Evolutionary conservation across 1,140 invertebrate genomes (phyloP).

Genomic region (Goniozus legneri): DNA sequence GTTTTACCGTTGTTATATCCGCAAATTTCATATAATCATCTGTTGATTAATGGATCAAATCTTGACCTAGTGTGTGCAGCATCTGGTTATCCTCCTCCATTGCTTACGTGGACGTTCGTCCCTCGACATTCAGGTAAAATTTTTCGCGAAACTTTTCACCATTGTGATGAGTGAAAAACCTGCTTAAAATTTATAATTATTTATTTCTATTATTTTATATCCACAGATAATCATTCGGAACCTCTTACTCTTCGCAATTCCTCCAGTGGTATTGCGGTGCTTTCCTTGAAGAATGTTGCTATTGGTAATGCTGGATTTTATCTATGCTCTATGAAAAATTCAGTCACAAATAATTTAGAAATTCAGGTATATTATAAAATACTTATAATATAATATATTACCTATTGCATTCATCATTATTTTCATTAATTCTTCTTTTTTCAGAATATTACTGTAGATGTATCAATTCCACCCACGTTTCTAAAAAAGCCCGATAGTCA

Average conservation of each 20-base stretch:
- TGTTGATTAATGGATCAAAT: constrained; percentile 41
- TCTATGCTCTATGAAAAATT: constrained; percentile 54
- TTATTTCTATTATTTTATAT: constrained; percentile 1
- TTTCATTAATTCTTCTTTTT: constrained; percentile 11
- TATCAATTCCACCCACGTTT: constrained; percentile 61
- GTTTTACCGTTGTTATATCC: constrained; percentile 33
- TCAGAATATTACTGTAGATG: constrained; percentile 53
- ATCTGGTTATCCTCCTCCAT: constrained; percentile 55
- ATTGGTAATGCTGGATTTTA: constrained; percentile 58
- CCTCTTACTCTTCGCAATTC: constrained; percentile 44
- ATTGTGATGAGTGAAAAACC: not conserved
- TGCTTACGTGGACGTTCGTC: constrained; percentile 57
- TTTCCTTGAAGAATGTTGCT: constrained; percentile 51
- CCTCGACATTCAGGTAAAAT: constrained; percentile 39
- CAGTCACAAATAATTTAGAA: constrained; percentile 40
- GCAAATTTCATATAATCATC: constrained; percentile 42
- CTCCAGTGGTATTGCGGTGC: constrained; percentile 40
- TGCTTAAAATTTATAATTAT: constrained; percentile 4
- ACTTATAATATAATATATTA: not conserved
- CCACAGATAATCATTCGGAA: constrained; percentile 28
- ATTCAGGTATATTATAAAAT: constrained; percentile 41
- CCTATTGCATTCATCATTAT: not conserved
- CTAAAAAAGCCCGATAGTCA: constrained; percentile 57
- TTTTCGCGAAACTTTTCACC: not conserved
- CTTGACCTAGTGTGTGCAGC: constrained; percentile 58